Base-by-base conservation (phyloP, 2,113 vertebrate species). In the Syngnathoides biaculeatus region DNA sequence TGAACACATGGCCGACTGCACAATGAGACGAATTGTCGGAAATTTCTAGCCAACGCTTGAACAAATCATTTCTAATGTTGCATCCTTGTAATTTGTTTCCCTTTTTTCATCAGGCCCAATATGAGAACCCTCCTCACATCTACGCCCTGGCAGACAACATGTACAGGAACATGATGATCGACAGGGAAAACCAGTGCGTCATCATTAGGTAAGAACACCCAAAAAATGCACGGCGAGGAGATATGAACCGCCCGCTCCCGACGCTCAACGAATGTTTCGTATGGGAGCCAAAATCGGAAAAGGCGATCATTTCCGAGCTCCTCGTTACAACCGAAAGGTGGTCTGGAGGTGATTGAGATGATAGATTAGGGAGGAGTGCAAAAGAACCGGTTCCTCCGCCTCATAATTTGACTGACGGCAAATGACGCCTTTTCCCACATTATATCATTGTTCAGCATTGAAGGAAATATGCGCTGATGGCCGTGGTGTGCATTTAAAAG, bases 141-240 rank as follows among this genome's bases (percentile, higher is more conserved):
- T 99, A 98, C 35, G 97, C 96, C 58, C 93, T 99, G 70, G 95
- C 97, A 14, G 97, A 99, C 84, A 95, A 93, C 82, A 98, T 99
- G 97, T 99, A 96, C 92, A 92, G 96, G 82, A 99, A 99, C 86
- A 99, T 99, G 97, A 96, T 99, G 84, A 99, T 99, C 53, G 97
- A 99, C 85, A 86, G 94, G 67, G 97, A 99, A 89, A 97, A 97
- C 87, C 97, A 99, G 43, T 99, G 97, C 75, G 97, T 99, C 89
- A 99, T 99, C 82, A 99, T 99, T 90, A 98, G 97, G 97, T 99
- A 92, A 85, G 82, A 26, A 62, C n/a, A 24, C 20, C 58, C 58
- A 38, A 20, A 30, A 38, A 69, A 48, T 39, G 48, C 64, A 15
- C 10, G 63, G 24, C 30, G 50, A 17, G 57, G 15, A 59, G 19